A percentile compares a stretch with the other conserved stretches of the same genome.
Conservation (phyloP, 2,113 vertebrate genomes). For the Chloebia gouldiae region DNA sequence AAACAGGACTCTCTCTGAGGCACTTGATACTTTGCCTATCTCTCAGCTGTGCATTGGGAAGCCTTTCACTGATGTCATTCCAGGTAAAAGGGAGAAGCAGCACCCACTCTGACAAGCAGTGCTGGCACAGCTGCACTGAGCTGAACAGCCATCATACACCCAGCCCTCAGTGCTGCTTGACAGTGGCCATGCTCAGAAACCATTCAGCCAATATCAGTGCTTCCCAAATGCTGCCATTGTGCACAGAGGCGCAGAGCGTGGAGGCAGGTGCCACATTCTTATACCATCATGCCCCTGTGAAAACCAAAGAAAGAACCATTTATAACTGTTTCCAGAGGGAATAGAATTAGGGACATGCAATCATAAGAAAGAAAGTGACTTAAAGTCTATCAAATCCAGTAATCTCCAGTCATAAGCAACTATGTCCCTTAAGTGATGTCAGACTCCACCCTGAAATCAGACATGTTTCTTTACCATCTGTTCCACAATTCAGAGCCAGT, state of each 20-base stretch:
- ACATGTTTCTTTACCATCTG: not conserved
- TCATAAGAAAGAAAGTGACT: not conserved
- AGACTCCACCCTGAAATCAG: not conserved
- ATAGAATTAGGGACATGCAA: not conserved
- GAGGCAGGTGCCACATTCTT: not conserved
- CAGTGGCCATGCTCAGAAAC: accelerated
- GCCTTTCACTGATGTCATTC: not conserved
- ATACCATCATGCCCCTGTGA: not conserved
- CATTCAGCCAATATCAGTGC: not conserved
- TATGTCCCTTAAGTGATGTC: not conserved
- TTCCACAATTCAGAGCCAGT: not conserved
- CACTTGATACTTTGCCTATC: accelerated
- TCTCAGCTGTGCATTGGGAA: not conserved
- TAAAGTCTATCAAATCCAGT: not conserved
- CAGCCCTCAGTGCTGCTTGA: not conserved
- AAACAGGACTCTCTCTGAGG: not conserved
- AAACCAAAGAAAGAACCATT: not conserved
- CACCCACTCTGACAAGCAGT: accelerated
- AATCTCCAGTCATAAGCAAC: not conserved
- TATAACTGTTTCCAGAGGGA: not conserved
- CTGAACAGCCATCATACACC: accelerated
- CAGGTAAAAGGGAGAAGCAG: not conserved
- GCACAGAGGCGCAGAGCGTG: not conserved
- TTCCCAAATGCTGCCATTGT: not conserved
- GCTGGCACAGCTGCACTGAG: not conserved